Base-by-base conservation (phyloP, 2,797 vertebrate species). In the Eidolon dupreanum region DNA sequence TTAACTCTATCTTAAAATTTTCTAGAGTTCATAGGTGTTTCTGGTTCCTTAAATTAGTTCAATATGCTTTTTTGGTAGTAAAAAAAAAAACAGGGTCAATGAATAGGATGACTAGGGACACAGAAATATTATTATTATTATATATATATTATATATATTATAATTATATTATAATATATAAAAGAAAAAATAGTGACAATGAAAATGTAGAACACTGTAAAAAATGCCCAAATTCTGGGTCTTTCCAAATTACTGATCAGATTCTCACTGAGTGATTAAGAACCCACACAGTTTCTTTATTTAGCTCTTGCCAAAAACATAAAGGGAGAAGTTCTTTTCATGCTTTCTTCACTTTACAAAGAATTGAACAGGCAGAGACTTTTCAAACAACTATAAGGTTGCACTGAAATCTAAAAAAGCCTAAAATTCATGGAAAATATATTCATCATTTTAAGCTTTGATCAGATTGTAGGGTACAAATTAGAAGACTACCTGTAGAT, bases 1-100 rank as follows among this genome's bases (percentile, higher is more conserved):
- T 91, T 31, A 38, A 26, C 49, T 86, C 63, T 24, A 41, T 85
- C 49, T n/a, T 88, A 87, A 93, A 59, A 81, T 81, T 88, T 88
- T 88, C 91, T 82, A 71, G 36, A 41, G 61, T 82, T 94, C 66
- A 46, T 36, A 83, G 65, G 0, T 88, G 33, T 79, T 91, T 90
- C 91, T 85, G 49, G n/a, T 87, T 90, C 38, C 79, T 96, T 96
- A 66, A 55, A 81, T 82, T 84, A 90, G 57, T 70, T 93, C 79
- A 94, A 4, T 26, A 93, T 82, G 20, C 17, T 74, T 65, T 70
- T 33, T 19, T 24, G 33, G 36, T 43, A 82, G 49, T 36, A 26
- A 75, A 70, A 87, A 61, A 31, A 38, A 46, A 46, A 46, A 46
- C 43, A 92, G 36, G 3, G 41, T 55, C n/a, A 51, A 53, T 36